Evolutionary conservation across 1,140 invertebrate species (phyloP), one percentile per base, ranked within the genome.

Genomic region (Bombus confusus): DNA sequence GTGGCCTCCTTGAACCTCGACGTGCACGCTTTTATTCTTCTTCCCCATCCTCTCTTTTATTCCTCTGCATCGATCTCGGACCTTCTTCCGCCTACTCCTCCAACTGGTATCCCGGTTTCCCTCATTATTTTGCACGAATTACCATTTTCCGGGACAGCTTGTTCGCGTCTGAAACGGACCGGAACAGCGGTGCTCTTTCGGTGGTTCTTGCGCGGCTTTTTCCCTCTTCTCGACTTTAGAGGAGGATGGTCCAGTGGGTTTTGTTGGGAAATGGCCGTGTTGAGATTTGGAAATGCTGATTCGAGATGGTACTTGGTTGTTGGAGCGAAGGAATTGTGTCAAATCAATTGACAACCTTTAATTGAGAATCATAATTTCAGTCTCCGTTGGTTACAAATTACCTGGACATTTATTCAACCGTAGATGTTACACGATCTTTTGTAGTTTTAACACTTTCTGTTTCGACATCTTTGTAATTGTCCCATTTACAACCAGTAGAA

Each of bases 61-160:
- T 39, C 52, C 37, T 41, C 59, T 15, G 52, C 47, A 41, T 79
- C 75, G 62, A 43, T 76, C 73, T 43, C 9, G n/a, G 25, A n/a
- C 41, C 31, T 1, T 28, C 34, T 34, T 15, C 47, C 39, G 34
- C 47, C 28, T 28, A 22, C 47, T 31, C 22, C 34, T 37, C 10
- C 10, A 25, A 2, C 34, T 4, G 25, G 41, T 34, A 8, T 59
- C 6, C 13, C 34, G 74, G 43, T 79, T 76, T 83, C 68, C 37
- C 57, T 89, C 87, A 83, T 88, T 86, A 89, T 82, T 88, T 88
- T 88, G 37, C 88, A 68, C 79, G 78, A 89, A 41, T 77, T 74
- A 84, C 87, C 43, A 73, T 88, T 86, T 78, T 34, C 79, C 75
- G 31, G 62, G 34, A 57, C 77, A 82, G 81, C 86, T 89, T 76